phyloP scores from a whole-genome alignment of 2,113 vertebrate genomes.

The Platysteira castanea region DNA sequence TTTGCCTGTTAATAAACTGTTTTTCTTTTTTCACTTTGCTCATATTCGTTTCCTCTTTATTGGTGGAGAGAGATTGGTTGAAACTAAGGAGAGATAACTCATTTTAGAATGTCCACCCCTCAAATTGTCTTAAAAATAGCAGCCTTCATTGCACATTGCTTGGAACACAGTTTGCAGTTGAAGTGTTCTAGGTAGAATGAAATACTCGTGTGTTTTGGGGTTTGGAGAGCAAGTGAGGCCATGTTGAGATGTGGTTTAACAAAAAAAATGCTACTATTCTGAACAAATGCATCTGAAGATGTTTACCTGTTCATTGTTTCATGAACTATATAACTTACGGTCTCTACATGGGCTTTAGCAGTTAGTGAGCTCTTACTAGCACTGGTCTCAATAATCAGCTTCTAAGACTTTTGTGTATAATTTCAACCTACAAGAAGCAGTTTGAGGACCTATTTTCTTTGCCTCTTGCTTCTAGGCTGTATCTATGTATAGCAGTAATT shows the following conservation, averaged over 20 bases:
- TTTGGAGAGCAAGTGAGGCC: neutral
- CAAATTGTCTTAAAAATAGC: neutral
- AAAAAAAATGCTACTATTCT: neutral
- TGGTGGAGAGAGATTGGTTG: neutral
- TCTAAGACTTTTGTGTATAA: neutral
- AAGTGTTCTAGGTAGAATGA: neutral
- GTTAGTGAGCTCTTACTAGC: neutral
- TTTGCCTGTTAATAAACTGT: neutral
- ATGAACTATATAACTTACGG: neutral
- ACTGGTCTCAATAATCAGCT: neutral
- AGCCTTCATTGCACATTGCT: neutral
- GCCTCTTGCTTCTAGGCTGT: neutral
- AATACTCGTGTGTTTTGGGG: neutral
- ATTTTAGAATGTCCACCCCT: neutral
- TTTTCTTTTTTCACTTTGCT: neutral
- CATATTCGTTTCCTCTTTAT: accelerated
- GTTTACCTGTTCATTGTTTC: neutral
- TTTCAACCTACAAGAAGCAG: neutral
- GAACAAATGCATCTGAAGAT: neutral
- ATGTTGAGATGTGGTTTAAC: neutral
- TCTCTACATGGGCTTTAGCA: neutral
- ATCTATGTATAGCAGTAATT: neutral
- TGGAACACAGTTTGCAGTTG: neutral
- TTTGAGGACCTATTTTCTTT: neutral
- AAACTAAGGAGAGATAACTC: neutral